A percentile compares a stretch with the other conserved stretches of the same genome.
These are phyloP conservation scores for Carettochelys insculpta DNA, from an alignment of 2,113 vertebrate genomes.

Conservation along the genomic window DNA sequence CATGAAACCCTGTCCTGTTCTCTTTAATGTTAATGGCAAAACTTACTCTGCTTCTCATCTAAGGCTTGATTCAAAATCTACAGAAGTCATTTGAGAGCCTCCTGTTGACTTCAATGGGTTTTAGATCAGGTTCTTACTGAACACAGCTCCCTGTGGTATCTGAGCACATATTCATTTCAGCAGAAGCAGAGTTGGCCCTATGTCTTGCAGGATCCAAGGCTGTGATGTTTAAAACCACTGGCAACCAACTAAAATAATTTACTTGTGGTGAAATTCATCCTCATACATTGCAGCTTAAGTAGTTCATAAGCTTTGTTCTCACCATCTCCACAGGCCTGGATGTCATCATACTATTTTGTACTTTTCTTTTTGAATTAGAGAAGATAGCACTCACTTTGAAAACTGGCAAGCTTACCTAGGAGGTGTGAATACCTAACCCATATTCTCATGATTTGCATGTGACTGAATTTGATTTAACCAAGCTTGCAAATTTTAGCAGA, in stretches of 20 bases:
- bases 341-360: background rate
- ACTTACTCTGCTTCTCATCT: background rate
- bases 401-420: background rate
- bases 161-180: rapidly evolving
- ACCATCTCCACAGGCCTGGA: background rate
- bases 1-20: background rate
- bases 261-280: rapidly evolving
- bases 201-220: background rate
- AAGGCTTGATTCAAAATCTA: background rate
- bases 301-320: background rate
- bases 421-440: background rate
- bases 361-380: background rate
- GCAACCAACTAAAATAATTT: rapidly evolving
- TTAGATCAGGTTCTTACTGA: background rate
- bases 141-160: rapidly evolving
- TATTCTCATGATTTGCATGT: rapidly evolving
- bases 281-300: rapidly evolving
- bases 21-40: background rate
- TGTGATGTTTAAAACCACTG: background rate
- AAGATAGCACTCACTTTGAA: rapidly evolving
- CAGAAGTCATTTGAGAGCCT: background rate
- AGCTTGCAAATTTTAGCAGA: rapidly evolving
- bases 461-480: rapidly evolving
- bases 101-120: background rate
- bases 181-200: background rate